Base-by-base conservation (phyloP, 1,140 invertebrate species). In the Diorhabda elongata region DNA sequence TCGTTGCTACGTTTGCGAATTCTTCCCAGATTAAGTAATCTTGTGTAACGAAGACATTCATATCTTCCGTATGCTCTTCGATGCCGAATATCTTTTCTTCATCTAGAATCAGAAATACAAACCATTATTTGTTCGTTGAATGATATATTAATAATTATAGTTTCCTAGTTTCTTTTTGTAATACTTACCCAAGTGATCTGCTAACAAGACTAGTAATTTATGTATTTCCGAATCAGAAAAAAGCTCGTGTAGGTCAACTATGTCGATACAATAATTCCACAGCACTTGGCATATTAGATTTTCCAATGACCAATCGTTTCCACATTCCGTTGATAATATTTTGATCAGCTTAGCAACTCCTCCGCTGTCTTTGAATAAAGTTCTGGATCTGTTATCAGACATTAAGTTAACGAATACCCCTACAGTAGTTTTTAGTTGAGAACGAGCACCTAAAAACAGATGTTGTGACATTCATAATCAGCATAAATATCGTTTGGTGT, bases 401-500 rank as follows among this genome's bases (percentile, higher is more conserved):
- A 90, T 89, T 65, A 90, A 82, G 78, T 90, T 90, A 58, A 90
- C 87, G 26, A 90, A 83, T n/a, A 90, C 87, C 11, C 89, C 89
- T 72, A 86, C 84, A 6, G 87, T 85, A 5, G 87, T 86, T 75
- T 84, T 86, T 3, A 89, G 80, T 3, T 90, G 75, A 63, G 87
- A 86, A 67, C 82, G 76, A 71, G 86, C 85, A 44, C 83, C 85
- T 89, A 75, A 57, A 81, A 80, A 63, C 26, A 26, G 26, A 26
- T 26, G 26, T 26, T 26, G 26, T 26, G 26, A 26, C 26, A 26
- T 26, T 26, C 26, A 26, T 26, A 26, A 26, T 26, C 26, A 26
- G 26, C 26, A 26, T 26, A 26, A 26, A 26, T 26, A 1, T 26
- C 26, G 1, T 26, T 26, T 26, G 26, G 26, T 26, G 26, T 26